These are phyloP conservation scores for Syndactyla subalaris DNA, from an alignment of 2,797 vertebrate species.

Conservation along the genomic window DNA sequence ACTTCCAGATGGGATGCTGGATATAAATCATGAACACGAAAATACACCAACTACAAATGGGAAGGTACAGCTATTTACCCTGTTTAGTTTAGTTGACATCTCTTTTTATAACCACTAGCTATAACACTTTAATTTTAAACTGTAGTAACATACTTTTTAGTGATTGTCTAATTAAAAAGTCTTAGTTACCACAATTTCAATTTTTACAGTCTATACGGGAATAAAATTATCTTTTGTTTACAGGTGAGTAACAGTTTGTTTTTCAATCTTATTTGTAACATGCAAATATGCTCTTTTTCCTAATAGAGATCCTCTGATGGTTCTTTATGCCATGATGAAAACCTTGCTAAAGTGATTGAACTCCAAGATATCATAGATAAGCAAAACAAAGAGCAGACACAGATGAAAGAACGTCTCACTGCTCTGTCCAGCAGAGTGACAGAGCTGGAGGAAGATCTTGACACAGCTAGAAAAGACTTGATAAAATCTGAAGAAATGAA, in stretches of 20 bases:
- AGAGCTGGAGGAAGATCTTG: constrained; percentile 95
- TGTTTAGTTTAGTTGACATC: neutral
- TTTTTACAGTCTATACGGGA: neutral
- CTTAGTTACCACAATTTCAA: neutral
- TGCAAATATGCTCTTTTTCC: neutral
- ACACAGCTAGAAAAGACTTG: constrained; percentile 94
- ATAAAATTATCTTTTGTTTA: neutral
- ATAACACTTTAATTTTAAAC: neutral
- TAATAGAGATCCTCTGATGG: constrained; percentile 89
- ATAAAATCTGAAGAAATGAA: constrained; percentile 95
- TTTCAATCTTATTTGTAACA: neutral
- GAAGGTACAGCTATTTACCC: constrained; percentile 78
- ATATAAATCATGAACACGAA: constrained; percentile 87
- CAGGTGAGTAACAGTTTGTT: neutral
- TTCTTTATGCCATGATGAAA: constrained; percentile 89
- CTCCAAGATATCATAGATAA: constrained; percentile 91
- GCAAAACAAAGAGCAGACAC: constrained; percentile 88
- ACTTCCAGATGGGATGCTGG: constrained; percentile 83
- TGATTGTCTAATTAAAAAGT: neutral
- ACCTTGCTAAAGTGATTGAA: constrained; percentile 86
- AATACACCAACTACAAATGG: constrained; percentile 88
- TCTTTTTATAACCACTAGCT: neutral
- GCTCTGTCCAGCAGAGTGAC: constrained; percentile 83
- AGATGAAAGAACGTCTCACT: constrained; percentile 94
- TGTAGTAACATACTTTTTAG: neutral